phyloP scores from a whole-genome alignment of 2,888 invertebrate species.

The Boloria selene region DNA sequence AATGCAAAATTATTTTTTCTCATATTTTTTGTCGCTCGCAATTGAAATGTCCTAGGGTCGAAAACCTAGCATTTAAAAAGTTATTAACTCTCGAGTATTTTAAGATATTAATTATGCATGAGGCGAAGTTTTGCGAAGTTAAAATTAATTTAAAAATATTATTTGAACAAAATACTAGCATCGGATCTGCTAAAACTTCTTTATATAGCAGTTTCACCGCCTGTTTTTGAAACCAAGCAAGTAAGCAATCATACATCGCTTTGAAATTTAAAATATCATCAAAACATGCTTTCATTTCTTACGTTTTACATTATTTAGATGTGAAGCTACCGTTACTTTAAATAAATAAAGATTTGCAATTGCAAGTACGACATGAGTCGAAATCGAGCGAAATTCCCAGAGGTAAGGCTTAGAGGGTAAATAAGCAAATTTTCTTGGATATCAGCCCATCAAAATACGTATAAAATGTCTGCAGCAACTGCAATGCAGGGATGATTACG shows the following conservation, averaged over 20 bases:
- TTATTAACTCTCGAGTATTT: conserved; percentile 1
- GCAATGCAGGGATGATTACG: conserved; percentile 45
- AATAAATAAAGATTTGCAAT: conserved; percentile 20
- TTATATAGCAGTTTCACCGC: no score
- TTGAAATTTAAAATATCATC: neutral
- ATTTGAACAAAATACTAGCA: neutral
- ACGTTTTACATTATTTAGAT: conserved; percentile 7
- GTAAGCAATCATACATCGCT: neutral
- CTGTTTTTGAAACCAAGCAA: no score
- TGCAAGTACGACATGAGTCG: conserved; percentile 27
- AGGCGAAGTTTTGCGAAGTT: neutral
- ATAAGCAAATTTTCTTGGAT: conserved; percentile 46
- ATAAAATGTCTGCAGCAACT: conserved; percentile 44
- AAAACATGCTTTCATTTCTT: neutral
- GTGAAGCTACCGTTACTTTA: neutral
- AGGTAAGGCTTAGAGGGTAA: conserved; percentile 40
- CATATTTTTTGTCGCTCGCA: neutral
- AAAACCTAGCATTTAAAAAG: conserved; percentile 7
- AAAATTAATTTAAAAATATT: neutral
- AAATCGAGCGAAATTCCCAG: conserved; percentile 40
- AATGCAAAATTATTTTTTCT: conserved; percentile 3
- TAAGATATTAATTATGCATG: conserved; percentile 10
- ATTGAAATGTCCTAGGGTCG: conserved; percentile 6
- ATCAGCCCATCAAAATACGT: conserved; percentile 44
- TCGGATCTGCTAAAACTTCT: neutral